Percentiles rank a stretch among this genome's conserved stretches.
These are phyloP conservation scores for Chloroceryle inda DNA, from an alignment of 2,797 vertebrate species.

Conservation along the genomic window DNA sequence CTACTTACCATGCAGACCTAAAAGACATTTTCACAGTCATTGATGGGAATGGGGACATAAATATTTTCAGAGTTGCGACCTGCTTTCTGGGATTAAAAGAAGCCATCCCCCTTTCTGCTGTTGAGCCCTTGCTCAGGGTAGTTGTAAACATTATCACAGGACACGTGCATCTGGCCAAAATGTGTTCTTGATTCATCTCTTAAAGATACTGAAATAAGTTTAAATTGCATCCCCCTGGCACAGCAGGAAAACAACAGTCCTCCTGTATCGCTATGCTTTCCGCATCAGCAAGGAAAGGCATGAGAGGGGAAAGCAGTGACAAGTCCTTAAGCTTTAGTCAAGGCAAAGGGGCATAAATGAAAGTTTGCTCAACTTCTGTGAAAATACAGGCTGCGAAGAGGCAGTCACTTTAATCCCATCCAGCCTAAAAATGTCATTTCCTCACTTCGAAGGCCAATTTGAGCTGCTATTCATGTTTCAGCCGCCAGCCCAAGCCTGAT, in stretches of 20 bases:
- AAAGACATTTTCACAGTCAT: neutral
- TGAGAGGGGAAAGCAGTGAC: neutral
- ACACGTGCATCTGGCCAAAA: accelerated
- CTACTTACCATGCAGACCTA: accelerated
- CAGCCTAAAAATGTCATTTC: conserved; percentile 14
- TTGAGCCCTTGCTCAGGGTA: neutral
- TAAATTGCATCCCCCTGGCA: neutral
- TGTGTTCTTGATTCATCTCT: neutral
- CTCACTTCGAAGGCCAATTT: conserved; percentile 11
- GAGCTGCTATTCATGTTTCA: neutral
- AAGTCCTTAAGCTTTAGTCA: neutral
- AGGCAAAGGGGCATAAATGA: neutral
- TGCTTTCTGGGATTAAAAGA: neutral
- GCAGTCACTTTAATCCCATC: neutral
- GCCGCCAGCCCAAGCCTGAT: neutral
- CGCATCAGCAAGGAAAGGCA: neutral
- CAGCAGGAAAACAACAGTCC: neutral
- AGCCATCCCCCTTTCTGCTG: neutral
- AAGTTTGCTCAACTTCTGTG: neutral
- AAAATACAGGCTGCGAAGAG: neutral
- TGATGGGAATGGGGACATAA: neutral
- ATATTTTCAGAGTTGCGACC: neutral
- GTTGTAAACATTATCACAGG: neutral
- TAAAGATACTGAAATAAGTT: neutral
- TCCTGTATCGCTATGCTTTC: neutral